Evolutionary conservation across 2,797 vertebrate genomes (phyloP).

Genomic region (Crossoptilon crossoptilon): DNA sequence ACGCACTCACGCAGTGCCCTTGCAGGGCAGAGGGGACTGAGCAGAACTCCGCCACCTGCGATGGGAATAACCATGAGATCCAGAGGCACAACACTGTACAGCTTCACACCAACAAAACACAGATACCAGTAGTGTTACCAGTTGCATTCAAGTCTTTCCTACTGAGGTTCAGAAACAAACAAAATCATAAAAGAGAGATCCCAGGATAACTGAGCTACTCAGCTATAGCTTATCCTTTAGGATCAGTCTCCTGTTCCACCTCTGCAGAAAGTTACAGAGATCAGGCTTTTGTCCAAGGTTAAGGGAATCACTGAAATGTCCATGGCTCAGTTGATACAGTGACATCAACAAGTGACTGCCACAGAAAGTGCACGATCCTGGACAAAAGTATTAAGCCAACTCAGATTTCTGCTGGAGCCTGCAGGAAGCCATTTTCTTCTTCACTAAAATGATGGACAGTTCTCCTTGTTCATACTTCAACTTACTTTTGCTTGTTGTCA

Average conservation of each 20-base stretch:
- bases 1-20: background rate
- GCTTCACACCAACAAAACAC: background rate
- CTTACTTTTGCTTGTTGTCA: background rate
- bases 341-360: background rate
- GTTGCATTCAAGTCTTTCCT: background rate
- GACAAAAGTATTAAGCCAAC: background rate
- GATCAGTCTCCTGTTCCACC: background rate
- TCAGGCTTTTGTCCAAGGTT: background rate
- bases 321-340: background rate
- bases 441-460: background rate
- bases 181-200: background rate
- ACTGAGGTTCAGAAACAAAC: background rate
- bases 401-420: background rate
- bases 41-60: background rate
- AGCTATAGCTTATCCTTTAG: accelerated
- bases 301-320: background rate
- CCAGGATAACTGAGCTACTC: background rate
- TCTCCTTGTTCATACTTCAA: background rate
- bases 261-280: background rate
- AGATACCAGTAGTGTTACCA: background rate
- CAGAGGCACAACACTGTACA: background rate
- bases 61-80: accelerated
- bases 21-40: accelerated
- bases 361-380: background rate
- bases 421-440: background rate